Evolutionary conservation across 2,113 vertebrate species (phyloP), one percentile per base, ranked within the genome.

Genomic region (Coreoperca whiteheadi): DNA sequence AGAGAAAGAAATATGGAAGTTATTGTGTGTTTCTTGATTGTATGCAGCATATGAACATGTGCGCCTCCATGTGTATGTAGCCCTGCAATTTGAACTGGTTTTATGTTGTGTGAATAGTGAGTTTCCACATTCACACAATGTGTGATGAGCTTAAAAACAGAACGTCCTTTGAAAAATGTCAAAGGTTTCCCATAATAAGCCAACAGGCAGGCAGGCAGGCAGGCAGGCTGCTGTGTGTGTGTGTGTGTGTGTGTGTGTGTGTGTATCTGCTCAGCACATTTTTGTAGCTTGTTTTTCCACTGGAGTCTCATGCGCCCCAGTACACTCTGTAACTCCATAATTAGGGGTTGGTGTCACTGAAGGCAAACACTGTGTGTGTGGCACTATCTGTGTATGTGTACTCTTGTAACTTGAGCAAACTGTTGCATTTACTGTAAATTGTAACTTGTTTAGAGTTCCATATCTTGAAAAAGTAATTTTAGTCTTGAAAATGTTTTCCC

Each of bases 341-440:
- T 93, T 85, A 91, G 79, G 54, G 65, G 77, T 84, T 59, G 67
- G 77, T 90, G 89, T 89, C 84, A 85, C 82, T 74, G 53, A 81
- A 77, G 84, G 77, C 79, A 82, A 72, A 77, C 70, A 25, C 57
- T 76, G 70, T 77, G 75, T 77, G 23, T 77, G 65, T 70, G 54
- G 48, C 48, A 7, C 6, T 53, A 43, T 68, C 72, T 75, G 57
- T 64, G 32, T 71, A 20, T 68, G 63, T 82, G 79, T 41, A 54
- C 53, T 51, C 21, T 34, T 32, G 8, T 16, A 61, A 67, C 30
- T 53, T 65, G 46, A 69, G 50, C 37, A 77, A 68, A 77, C 11
- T 50, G 76, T 73, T 77, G 81, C 71, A 48, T 85, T 82, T 51
- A 68, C 37, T 70, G 37, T 25, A 79, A 68, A 66, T n/a, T n/a